Base-by-base conservation (phyloP, 2,888 invertebrate genomes). In the Boloria selene region DNA sequence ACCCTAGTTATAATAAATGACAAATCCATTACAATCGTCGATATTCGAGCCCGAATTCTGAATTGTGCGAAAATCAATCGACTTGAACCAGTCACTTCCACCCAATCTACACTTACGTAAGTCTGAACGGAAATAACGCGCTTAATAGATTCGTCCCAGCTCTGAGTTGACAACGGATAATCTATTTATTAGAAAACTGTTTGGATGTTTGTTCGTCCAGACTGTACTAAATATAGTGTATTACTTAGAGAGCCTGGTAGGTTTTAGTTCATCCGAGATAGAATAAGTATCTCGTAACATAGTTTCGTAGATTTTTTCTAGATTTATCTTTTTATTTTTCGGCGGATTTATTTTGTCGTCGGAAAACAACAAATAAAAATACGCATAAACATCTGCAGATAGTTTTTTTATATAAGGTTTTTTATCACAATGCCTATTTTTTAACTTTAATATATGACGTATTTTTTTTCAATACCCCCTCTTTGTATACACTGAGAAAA, bases 81-180 rank as follows among this genome's bases (percentile, higher is more conserved):
- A 26, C 14, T 44, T 17, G 14, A 47, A 64, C 58, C 58, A 59
- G 47, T 50, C 61, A 63, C 60, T 65, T 53, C 22, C 60, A 47
- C 53, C 18, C 51, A 59, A 44, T 62, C 54, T 59, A 59, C 59
- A 59, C 17, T 59, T 49, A 26, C 18, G 77, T 49, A 75, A 44
- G 79, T 71, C 80, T 79, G 78, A 84, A 84, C 88, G 91, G 90
- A 91, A 89, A 90, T 92, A 90, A 90, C 85, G 86, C 85, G 89
- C 87, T 89, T 90, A 91, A 91, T 91, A 91, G 91, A 91, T 90
- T 90, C 90, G 89, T 88, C 79, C 81, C 86, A 82, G 85, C 87
- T 88, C 86, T 81, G 79, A 83, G 83, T 87, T 88, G 90, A 90
- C 90, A 90, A 86, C 88, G 84, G 83, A 80, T 90, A 89, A 91